These are phyloP conservation scores for Gymnosoma rotundatum DNA, from an alignment of 2,888 invertebrate species.

Conservation along the genomic window DNA sequence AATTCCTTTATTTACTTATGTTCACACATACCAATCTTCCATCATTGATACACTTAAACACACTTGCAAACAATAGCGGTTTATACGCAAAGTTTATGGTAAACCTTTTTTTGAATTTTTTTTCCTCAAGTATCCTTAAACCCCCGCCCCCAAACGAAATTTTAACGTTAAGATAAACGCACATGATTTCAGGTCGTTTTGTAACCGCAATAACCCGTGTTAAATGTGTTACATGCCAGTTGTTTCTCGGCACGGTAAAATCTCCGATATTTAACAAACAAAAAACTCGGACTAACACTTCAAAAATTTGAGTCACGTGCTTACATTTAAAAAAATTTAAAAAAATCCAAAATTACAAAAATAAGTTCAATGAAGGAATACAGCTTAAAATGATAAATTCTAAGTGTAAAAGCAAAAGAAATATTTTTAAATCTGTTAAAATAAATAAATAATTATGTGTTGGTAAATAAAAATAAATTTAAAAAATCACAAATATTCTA, in stretches of 20 bases:
- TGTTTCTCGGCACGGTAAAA: slow-evolving; percentile 17
- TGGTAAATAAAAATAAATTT: not conserved
- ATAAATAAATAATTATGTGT: not conserved
- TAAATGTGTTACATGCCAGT: slow-evolving; percentile 16
- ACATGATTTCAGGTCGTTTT: slow-evolving; percentile 28
- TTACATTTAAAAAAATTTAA: slow-evolving; percentile 10
- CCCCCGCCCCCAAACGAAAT: not conserved
- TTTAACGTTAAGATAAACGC: not conserved
- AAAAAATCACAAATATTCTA: no score
- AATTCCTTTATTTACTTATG: not conserved
- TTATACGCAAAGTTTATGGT: not conserved
- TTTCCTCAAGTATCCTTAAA: not conserved
- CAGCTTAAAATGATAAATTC: not conserved
- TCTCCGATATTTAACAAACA: slow-evolving; percentile 31
- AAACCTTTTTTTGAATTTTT: not conserved
- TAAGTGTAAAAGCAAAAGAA: not conserved
- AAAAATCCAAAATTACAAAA: not conserved
- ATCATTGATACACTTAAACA: not conserved
- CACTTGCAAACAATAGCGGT: not conserved
- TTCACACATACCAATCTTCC: not conserved
- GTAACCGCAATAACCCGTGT: slow-evolving; percentile 36
- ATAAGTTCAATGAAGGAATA: not conserved
- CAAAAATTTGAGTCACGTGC: slow-evolving; percentile 22
- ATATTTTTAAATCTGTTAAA: not conserved
- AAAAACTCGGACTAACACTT: slow-evolving; percentile 22